Conservation (phyloP, 2,113 vertebrate species). For the Dinomys branickii region DNA sequence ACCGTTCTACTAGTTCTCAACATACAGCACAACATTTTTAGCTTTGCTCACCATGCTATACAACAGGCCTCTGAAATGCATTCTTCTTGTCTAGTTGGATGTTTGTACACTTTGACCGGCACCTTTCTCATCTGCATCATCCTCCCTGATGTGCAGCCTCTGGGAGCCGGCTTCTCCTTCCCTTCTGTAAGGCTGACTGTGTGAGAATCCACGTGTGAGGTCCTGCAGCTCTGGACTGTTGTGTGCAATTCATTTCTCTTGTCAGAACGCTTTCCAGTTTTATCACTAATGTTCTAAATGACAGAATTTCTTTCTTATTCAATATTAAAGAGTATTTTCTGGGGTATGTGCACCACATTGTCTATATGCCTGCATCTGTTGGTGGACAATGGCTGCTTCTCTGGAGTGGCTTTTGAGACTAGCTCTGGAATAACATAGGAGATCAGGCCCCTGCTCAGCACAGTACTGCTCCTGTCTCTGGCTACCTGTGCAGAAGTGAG, state of each 20-base stretch:
- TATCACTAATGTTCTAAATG: not conserved
- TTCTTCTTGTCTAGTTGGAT: not conserved
- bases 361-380: not conserved
- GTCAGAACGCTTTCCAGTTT: not conserved
- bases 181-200: not conserved
- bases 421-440: not conserved
- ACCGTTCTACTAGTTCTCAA: not conserved
- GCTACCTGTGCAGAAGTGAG: not conserved
- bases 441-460: not conserved
- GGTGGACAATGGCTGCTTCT: not conserved
- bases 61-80: not conserved
- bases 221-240: too few species aligned
- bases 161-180: too few species aligned
- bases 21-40: not conserved
- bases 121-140: not conserved
- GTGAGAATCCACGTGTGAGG: not conserved
- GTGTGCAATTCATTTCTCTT: not conserved
- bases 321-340: not conserved
- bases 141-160: accelerated
- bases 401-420: not conserved
- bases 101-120: not conserved
- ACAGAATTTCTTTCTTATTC: not conserved
- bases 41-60: not conserved
- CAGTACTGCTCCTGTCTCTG: not conserved
- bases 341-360: not conserved